Base-by-base conservation (phyloP, 2,113 vertebrate genomes). In the Oreochromis tanganicae region DNA sequence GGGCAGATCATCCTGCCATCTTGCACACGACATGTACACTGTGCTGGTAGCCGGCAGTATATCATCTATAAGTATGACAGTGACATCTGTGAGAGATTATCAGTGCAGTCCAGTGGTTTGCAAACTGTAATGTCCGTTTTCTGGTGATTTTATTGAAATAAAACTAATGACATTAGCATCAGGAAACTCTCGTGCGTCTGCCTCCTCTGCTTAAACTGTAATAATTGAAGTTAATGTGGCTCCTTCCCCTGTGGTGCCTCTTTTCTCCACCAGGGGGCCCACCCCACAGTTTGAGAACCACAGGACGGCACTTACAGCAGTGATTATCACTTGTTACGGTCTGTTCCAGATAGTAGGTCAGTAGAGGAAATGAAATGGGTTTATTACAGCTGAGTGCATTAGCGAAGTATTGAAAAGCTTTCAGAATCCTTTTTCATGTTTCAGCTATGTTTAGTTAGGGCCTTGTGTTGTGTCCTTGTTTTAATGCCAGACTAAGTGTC, bases 351-450 rank as follows among this genome's bases (percentile, higher is more conserved):
- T 7, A 57, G 80, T 13, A 5, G 32, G 84, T 88, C 48, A 89
- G 87, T 38, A 90, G 71, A 90, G 34, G 54, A 80, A 83, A 81
- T 29, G 38, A 87, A 71, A 89, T 59, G 63, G 16, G 54, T 41
- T 85, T 73, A 55, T 54, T 78, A 63, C 3, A 90, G 82, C 46
- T 38, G 29, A 89, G 79, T 90, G 24, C 27, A 57, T 89, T 61
- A 89, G 80, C 61, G 32, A 86, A 41, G 41, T 27, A 19, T 83
- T 61, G 7, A 83, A 81, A 78, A 83, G 11, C 52, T 85, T 43
- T 87, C 83, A 85, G 92, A 86, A 85, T 78, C 43, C n/a, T 41
- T 82, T 71, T 9, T 85, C 19, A 24, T 24, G 52, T 78, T 85
- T 21, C 10, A 59, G 46, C 4, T 21, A n/a, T 29, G 48, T 14